Base-by-base conservation (phyloP, 2,113 vertebrate genomes). In the Rynchops niger region DNA sequence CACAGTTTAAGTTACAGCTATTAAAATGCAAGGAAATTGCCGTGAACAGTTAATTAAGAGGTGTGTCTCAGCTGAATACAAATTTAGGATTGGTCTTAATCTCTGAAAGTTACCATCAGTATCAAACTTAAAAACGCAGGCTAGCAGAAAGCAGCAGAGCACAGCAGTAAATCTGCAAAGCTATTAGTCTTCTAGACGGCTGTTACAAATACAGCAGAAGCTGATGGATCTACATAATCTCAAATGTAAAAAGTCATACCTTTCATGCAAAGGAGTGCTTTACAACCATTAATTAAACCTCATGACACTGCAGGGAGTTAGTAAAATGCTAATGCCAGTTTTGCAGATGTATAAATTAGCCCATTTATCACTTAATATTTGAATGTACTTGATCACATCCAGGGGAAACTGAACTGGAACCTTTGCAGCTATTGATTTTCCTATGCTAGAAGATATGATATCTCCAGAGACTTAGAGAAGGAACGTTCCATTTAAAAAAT, bases 281-380 rank as follows among this genome's bases (percentile, higher is more conserved):
- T 92, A 95, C 84, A 91, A 82, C 38, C 21, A 13, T 94, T 96
- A 96, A 96, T 96, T 97, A 96, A 95, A 86, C 79, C 59, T 94
- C 82, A 85, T 21, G 67, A 82, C 92, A 92, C 93, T 80, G 43
- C 19, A 70, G 87, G 87, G 92, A 94, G 87, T 73, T 79, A 80
- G 88, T 73, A 81, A 96, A 97, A 95, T 78, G 92, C 62, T 94
- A 96, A 92, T 92, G 50, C 66, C 78, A 70, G 66, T 90, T 96
- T 87, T 95, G 93, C 74, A 94, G 92, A 93, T 94, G 92, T 90
- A 88, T 91, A 95, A 96, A 94, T 95, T 80, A 95, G 82, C 58
- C 58, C 84, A 66, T 96, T 94, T 95, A 92, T 95, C 93, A 96
- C 84, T 90, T 70, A 71, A 49, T 82, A 95, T 90, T 96, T 90